Evolutionary conservation across 2,888 invertebrate species (phyloP), one percentile per base, ranked within the genome.

Genomic region (Calameuta pallipes): DNA sequence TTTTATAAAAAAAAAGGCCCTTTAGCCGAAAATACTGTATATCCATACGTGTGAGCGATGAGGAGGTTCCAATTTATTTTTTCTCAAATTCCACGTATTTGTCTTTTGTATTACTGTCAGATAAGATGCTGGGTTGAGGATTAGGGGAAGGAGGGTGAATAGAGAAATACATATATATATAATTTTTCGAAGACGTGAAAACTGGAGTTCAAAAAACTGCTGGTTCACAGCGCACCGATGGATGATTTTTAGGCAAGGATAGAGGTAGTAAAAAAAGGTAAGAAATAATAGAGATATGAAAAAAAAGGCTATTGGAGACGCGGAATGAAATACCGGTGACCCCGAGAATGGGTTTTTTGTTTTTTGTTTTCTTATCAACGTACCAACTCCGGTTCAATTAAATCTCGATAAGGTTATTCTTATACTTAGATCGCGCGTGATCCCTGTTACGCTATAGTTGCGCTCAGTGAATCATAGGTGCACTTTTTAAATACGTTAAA

Each of bases 241-340:
- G 6, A 56, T 41, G 12, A 33, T 76, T 76, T 15, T 73, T 12
- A 33, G 23, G 74, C 9, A 76, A n/a, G n/a, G 77, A 30, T 23
- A 37, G 23, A 30, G 30, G 36, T 75, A 23, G 56, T 34, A 70
- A 56, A 73, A n/a, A 37, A 84, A 82, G 82, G 80, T 80, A 80
- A 37, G 37, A 37, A 37, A 37, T 37, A 37, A 30, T 71, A 15
- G 3, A 37, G 12, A 36, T 12, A 36, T 36, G 36, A 82, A 82
- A 78, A 79, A 78, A 79, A 77, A 81, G 31, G 74, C 77, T 78
- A 78, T 77, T 75, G 76, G 75, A 79, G 77, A 74, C 76, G 73
- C 33, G 75, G 33, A 73, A 73, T 78, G 69, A 78, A 76, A 76
- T 75, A 56, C 23, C 56, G 56, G 56, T 56, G 56, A 56, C 23